A percentile compares a stretch with the other conserved stretches of the same genome.
Evolutionary conservation across 1,140 invertebrate species (phyloP).

Genomic region (Neodiprion fabricii): DNA sequence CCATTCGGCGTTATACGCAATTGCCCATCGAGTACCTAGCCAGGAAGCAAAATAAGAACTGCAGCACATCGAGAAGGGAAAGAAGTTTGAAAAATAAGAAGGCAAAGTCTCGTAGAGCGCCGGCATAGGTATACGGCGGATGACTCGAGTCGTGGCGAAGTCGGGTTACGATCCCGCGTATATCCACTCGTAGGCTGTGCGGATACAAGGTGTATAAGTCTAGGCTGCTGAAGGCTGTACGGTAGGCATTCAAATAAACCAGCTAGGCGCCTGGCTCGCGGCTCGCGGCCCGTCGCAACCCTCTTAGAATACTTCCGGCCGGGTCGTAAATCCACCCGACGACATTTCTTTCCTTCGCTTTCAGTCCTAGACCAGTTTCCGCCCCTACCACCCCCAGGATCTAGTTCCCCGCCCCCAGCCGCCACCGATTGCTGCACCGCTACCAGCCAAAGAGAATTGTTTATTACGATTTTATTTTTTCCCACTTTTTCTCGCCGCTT

Average conservation of each 20-base stretch:
- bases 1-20: too few relatives aligned
- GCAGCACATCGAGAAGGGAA: too few relatives aligned
- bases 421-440: slow-evolving; percentile 15
- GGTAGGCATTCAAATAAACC: slow-evolving; percentile 56
- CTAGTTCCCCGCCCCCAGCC: slow-evolving; percentile 20
- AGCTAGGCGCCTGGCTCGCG: slow-evolving; percentile 43
- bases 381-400: slow-evolving; percentile 15
- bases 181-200: background rate
- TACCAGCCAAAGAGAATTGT: slow-evolving; percentile 13
- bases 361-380: slow-evolving; percentile 24
- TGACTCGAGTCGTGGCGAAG: background rate
- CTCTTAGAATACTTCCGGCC: slow-evolving; percentile 52
- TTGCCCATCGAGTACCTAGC: too few relatives aligned
- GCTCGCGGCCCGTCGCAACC: slow-evolving; percentile 37
- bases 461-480: slow-evolving; percentile 15
- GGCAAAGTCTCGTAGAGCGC: too few relatives aligned
- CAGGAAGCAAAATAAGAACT: too few relatives aligned
- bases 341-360: slow-evolving; percentile 29
- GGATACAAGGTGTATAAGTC: slow-evolving; percentile 5
- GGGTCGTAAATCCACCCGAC: slow-evolving; percentile 47
- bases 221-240: slow-evolving; percentile 24
- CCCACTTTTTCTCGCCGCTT: slow-evolving; percentile 21
- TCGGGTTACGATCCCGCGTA: background rate
- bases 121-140: too few relatives aligned
- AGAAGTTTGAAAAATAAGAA: too few relatives aligned